Evolutionary conservation across 2,113 vertebrate genomes (phyloP).

Genomic region (Cyprinodon brontotheroides): DNA sequence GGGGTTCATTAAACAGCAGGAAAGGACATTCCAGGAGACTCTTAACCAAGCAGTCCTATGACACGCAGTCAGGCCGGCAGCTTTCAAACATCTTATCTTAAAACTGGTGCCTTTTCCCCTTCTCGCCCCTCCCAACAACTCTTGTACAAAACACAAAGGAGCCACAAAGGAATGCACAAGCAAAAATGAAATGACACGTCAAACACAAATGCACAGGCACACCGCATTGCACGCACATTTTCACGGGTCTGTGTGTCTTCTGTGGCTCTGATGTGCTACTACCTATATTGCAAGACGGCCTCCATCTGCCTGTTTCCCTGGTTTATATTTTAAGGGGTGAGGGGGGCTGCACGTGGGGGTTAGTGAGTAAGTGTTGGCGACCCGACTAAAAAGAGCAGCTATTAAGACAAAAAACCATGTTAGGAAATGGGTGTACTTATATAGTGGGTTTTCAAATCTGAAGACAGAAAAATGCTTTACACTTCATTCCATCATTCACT

Average conservation of each 20-base stretch:
- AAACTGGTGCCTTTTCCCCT: constrained; percentile 25
- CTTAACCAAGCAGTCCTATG: constrained; percentile 72
- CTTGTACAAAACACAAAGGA: constrained; percentile 24
- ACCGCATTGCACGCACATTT: constrained; percentile 6
- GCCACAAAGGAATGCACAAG: constrained; percentile 19
- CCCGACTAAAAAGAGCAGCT: not conserved
- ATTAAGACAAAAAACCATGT: not conserved
- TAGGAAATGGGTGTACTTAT: not conserved
- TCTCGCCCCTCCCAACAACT: not conserved
- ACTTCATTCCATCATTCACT: too few species aligned
- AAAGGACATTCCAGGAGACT: constrained; percentile 80
- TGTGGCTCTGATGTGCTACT: constrained; percentile 13
- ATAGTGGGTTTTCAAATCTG: too few species aligned
- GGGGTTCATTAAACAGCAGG: constrained; percentile 81
- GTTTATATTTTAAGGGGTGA: constrained; percentile 36
- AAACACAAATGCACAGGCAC: constrained; percentile 27
- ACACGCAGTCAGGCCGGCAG: constrained; percentile 67
- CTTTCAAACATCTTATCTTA: constrained; percentile 75
- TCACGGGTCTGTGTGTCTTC: constrained; percentile 23
- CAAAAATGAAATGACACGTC: constrained; percentile 47
- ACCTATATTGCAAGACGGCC: constrained; percentile 69
- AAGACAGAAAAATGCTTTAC: too few species aligned
- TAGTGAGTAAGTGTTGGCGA: constrained; percentile 59
- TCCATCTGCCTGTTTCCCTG: constrained; percentile 81
- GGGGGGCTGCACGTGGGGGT: not conserved